These are phyloP conservation scores for Drosophila limbata DNA, from an alignment of 2,888 invertebrate genomes.

Conservation along the genomic window DNA sequence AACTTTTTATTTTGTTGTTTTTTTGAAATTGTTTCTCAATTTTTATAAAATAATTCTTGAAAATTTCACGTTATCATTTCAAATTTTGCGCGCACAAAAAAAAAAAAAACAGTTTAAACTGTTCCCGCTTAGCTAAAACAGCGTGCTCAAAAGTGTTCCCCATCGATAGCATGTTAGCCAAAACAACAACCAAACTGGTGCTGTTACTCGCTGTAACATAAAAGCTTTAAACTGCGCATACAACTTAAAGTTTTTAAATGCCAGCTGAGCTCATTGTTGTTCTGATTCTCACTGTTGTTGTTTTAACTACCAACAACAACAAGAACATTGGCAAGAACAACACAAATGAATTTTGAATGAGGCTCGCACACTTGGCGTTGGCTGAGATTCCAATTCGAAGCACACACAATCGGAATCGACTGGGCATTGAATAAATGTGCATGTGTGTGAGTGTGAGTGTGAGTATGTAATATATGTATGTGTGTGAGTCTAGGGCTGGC, in stretches of 20 bases:
- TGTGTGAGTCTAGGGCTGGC: constrained; percentile 23
- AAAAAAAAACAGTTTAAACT: background rate
- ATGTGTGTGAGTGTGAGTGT: background rate
- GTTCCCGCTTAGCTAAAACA: background rate
- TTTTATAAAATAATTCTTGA: too few relatives aligned
- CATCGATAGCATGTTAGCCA: background rate
- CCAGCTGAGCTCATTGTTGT: constrained; percentile 20
- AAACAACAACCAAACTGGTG: constrained; percentile 4
- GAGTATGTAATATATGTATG: background rate
- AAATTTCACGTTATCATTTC: too few relatives aligned
- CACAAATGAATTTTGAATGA: constrained; percentile 49
- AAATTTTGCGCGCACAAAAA: too few relatives aligned
- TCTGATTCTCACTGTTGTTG: constrained; percentile 13
- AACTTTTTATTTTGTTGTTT: too few relatives aligned
- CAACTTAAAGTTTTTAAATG: constrained; percentile 43
- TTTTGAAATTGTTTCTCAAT: too few relatives aligned
- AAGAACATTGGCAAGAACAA: background rate
- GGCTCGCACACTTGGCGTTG: constrained; percentile 16
- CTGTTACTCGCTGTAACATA: constrained; percentile 10
- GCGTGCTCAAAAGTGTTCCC: background rate
- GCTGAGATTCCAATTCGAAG: constrained; percentile 50
- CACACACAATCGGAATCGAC: constrained; percentile 28
- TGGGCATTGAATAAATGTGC: constrained; percentile 16
- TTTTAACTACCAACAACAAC: constrained; percentile 25
- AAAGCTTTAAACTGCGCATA: constrained; percentile 52